Evolutionary conservation across 2,888 invertebrate genomes (phyloP).

Genomic region (Diogma glabrata): DNA sequence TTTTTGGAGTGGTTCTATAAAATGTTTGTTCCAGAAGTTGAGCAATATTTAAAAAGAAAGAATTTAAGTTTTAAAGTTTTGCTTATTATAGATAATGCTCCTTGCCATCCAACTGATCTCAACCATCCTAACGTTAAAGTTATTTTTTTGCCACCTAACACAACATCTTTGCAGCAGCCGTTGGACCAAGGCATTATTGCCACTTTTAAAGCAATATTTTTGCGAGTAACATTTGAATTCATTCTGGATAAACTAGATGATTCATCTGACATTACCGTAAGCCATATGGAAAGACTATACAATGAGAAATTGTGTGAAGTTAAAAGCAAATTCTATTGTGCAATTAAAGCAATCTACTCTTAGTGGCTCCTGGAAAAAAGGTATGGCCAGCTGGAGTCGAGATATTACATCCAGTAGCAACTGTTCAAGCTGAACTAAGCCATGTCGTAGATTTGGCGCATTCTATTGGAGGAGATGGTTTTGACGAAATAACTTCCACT

Average conservation of each 20-base stretch:
- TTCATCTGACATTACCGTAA: no score
- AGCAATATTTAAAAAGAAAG: neutral
- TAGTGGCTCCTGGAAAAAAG: no score
- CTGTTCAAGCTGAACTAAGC: no score
- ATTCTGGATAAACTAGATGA: neutral
- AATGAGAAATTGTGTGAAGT: no score
- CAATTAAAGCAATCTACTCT: no score
- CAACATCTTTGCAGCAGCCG: neutral
- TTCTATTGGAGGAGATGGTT: no score
- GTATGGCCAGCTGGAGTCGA: neutral
- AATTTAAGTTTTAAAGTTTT: slow-evolving; percentile 6
- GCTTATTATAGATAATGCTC: slow-evolving; percentile 4
- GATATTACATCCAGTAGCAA: neutral
- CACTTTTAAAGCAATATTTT: slow-evolving; percentile 1
- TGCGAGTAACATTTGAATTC: neutral
- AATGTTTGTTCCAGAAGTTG: neutral
- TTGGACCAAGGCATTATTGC: neutral
- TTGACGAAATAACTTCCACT: no score
- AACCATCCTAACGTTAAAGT: neutral
- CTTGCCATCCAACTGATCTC: neutral
- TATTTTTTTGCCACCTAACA: neutral
- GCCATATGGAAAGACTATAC: no score
- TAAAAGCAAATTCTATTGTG: no score
- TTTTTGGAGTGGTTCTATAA: neutral
- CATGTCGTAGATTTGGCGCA: no score